Evolutionary conservation across 2,888 invertebrate genomes (phyloP).

Genomic region (Augiades crinisus): DNA sequence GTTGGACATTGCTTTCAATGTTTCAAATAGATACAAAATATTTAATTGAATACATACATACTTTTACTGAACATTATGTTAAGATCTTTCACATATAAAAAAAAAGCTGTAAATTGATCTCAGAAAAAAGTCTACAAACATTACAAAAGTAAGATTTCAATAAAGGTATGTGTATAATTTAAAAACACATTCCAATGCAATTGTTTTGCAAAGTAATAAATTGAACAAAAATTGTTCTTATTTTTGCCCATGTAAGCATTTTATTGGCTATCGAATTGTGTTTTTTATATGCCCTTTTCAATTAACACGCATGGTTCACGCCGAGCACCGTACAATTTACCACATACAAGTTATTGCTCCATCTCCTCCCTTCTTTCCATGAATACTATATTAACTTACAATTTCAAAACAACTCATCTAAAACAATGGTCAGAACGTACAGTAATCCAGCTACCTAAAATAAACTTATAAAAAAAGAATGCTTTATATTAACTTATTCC

Average conservation of each 20-base stretch:
- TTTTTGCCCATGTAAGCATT: not conserved
- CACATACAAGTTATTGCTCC: conserved; percentile 37
- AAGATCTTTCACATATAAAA: not conserved
- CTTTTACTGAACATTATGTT: conserved; percentile 3
- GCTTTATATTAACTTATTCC: conserved; percentile 10
- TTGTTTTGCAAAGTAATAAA: not conserved
- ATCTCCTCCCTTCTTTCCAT: conserved; percentile 39
- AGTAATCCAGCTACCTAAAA: conserved; percentile 39
- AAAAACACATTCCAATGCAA: not conserved
- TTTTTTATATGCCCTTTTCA: not conserved
- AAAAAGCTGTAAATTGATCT: not conserved
- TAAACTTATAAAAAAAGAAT: conserved; percentile 25
- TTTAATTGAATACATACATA: not conserved
- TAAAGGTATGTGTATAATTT: not conserved
- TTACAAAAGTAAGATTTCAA: conserved; percentile 12
- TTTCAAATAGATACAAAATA: conserved; percentile 7
- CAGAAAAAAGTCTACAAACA: conserved; percentile 18
- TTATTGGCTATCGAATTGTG: not conserved
- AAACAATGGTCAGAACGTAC: conserved; percentile 22
- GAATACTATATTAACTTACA: conserved; percentile 1
- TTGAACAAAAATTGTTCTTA: not conserved
- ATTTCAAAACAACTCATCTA: not conserved
- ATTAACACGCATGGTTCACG: not conserved
- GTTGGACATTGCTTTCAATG: not conserved
- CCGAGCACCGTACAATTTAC: conserved; percentile 8